Evolutionary conservation across 2,797 vertebrate genomes (phyloP), one percentile per base, ranked within the genome.

Genomic region (Crocidura indochinensis): DNA sequence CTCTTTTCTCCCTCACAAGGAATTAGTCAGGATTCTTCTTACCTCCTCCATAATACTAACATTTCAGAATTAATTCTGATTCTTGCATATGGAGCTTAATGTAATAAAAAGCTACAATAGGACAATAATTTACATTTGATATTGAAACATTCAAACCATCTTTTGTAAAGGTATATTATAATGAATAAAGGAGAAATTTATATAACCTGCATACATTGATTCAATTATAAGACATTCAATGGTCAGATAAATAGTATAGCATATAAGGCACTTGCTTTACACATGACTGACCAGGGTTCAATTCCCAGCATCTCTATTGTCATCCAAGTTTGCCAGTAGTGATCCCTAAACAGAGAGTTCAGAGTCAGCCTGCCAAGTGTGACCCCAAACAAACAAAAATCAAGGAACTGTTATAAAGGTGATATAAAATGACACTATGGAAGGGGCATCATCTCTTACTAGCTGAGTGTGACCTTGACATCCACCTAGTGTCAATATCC

Each of bases 171-270:
- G 29, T 20, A 69, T 15, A 65, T 20, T 65, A 79, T 81, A 31
- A n/a, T 15, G 51, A 4, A 6, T 14, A 79, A 68, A 26, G 27
- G 27, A 10, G 27, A 31, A 71, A 74, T 65, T 27, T 19, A 56
- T 22, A 71, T 26, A 49, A 47, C 6, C 51, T 90, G 1, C 29
- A 65, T 60, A 22, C 47, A 20, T 44, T 80, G 69, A 29, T 22
- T 94, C 56, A 53, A 10, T 86, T 91, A 60, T 77, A 69, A 94
- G 80, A 89, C 49, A 92, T 67, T 60, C 56, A 60, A 60, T 4
- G 19, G 19, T 15, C 19, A 20, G 19, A 60, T 17, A 17, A 60
- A 60, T 20, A 19, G 19, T 15, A 15, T 1, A 20, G 56, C 56
- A 60, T 60, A 20, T 17, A 60, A 60, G 17, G 6, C 56, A 60